Conservation (phyloP, 2,888 invertebrate genomes). For the Limulus polyphemus region DNA sequence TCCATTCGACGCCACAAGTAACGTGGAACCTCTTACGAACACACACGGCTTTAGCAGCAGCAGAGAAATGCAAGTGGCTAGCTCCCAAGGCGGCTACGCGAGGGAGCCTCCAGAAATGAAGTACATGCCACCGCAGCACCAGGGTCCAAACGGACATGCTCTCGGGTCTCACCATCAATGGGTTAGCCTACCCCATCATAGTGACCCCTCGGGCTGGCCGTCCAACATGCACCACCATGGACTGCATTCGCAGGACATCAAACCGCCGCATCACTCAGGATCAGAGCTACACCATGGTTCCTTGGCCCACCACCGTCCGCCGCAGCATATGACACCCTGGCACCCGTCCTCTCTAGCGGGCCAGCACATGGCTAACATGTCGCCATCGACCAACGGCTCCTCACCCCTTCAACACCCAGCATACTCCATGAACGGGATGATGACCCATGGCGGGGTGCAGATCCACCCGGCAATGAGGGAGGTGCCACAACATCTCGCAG, state of each 20-base stretch:
- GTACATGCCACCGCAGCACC: conserved; percentile 69
- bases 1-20: conserved; percentile 66
- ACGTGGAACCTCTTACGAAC: conserved; percentile 44
- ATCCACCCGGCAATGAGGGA: conserved; percentile 34
- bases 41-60: conserved; percentile 40
- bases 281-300: conserved; percentile 3
- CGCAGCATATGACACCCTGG: conserved; percentile 20
- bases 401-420: conserved; percentile 37
- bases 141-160: conserved; percentile 55
- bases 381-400: conserved; percentile 38
- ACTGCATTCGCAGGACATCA: conserved; percentile 33
- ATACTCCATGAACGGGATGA: conserved; percentile 60
- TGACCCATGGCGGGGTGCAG: conserved; percentile 42
- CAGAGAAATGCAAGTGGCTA: conserved; percentile 33
- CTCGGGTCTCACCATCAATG: conserved; percentile 22
- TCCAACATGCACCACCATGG: conserved; percentile 8
- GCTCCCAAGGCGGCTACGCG: conserved; percentile 37
- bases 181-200: conserved; percentile 18
- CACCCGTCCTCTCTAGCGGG: conserved; percentile 31
- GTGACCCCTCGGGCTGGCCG: conserved; percentile 15
- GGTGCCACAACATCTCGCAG: conserved; percentile 39
- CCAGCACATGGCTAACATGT: conserved; percentile 7
- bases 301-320: conserved; percentile 16
- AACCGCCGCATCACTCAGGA: conserved; percentile 15
- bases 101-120: conserved; percentile 64